Evolutionary conservation across 2,113 vertebrate genomes (phyloP).

Genomic region (Vombatus ursinus): DNA sequence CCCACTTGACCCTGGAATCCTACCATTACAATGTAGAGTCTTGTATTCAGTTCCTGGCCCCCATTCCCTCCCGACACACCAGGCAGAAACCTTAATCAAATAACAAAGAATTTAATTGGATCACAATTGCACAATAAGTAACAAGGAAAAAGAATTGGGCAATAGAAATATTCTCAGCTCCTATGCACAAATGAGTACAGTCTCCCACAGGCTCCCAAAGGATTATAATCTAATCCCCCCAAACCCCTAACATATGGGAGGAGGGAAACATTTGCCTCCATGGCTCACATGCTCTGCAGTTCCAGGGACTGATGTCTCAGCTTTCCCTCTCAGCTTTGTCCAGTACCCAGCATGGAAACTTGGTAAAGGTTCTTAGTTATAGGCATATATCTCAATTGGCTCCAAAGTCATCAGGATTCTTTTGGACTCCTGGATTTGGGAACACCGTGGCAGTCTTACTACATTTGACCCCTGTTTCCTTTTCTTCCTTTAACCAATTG

Average conservation of each 20-base stretch:
- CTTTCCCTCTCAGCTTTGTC: background rate
- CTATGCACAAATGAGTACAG: background rate
- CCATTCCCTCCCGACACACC: background rate
- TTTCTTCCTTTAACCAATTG: background rate
- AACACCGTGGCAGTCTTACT: background rate
- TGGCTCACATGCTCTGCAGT: background rate
- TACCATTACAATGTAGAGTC: background rate
- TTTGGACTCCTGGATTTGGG: background rate
- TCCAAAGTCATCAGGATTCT: background rate
- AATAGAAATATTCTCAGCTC: background rate
- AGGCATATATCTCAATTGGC: background rate
- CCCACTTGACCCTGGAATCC: background rate
- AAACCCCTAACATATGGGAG: background rate
- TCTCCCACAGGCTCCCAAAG: background rate
- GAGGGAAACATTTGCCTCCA: background rate
- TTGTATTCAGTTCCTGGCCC: background rate
- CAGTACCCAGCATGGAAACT: background rate
- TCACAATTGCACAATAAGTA: background rate
- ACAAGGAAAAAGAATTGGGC: background rate
- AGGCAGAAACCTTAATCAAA: background rate
- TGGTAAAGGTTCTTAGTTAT: background rate
- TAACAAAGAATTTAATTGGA: slow-evolving; percentile 2
- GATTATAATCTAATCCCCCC: background rate
- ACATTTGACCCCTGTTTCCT: background rate
- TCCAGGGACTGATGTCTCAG: background rate